phyloP scores from a whole-genome alignment of 2,113 vertebrate species.

The Raja brachyura region DNA sequence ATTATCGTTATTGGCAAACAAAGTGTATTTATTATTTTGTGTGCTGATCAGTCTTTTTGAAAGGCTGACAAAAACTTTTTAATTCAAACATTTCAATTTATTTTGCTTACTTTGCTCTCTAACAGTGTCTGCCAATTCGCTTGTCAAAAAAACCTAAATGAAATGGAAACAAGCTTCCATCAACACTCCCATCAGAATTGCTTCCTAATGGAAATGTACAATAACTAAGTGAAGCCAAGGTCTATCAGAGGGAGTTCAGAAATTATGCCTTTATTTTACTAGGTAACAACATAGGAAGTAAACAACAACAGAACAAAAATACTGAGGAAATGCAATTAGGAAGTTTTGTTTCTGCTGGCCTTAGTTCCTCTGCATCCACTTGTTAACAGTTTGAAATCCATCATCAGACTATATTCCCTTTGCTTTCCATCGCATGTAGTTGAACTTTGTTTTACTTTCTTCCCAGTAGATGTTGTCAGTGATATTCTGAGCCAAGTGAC shows the following conservation, averaged over 20 bases:
- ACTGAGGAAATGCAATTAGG: conserved; percentile 32
- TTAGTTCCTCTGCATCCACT: conserved; percentile 28
- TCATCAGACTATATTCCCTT: background rate
- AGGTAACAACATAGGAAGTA: conserved; percentile 35
- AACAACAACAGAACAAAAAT: conserved; percentile 15
- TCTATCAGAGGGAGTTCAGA: background rate
- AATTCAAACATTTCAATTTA: conserved; percentile 29
- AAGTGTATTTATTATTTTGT: background rate
- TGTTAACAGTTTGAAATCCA: conserved; percentile 21
- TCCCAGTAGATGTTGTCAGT: background rate
- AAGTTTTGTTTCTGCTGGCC: conserved; percentile 27
- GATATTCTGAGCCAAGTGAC: conserved; percentile 3
- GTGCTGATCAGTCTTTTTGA: background rate
- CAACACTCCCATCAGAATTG: conserved; percentile 29
- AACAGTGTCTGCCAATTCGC: background rate
- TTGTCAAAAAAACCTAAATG: background rate
- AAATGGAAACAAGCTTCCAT: conserved; percentile 28
- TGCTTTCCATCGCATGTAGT: background rate
- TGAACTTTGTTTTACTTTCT: background rate
- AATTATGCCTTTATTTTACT: conserved; percentile 21
- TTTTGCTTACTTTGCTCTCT: conserved; percentile 6
- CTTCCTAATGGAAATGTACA: conserved; percentile 14
- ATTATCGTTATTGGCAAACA: background rate
- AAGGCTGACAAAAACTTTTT: background rate
- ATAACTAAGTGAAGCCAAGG: background rate